These are phyloP conservation scores for Bombyx mandarina DNA, from an alignment of 1,140 invertebrate genomes.

Conservation along the genomic window DNA sequence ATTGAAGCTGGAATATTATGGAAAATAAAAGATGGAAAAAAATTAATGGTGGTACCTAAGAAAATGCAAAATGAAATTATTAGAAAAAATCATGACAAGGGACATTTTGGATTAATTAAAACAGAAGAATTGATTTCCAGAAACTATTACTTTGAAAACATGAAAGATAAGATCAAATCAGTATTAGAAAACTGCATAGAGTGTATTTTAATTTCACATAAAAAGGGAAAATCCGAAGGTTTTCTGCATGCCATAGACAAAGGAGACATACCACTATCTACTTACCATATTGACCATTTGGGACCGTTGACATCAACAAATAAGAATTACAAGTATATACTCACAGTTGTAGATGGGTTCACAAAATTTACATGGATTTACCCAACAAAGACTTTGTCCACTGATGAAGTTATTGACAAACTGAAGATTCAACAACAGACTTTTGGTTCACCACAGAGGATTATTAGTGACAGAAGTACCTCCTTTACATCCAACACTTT, in stretches of 20 bases:
- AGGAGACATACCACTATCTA: background rate
- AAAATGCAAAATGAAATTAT: constrained; percentile 33
- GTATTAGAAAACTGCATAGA: background rate
- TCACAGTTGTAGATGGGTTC: background rate
- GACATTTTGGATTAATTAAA: constrained; percentile 49
- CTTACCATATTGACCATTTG: too few species aligned
- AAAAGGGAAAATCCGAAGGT: background rate
- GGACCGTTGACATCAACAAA: too few species aligned
- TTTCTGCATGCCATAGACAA: background rate
- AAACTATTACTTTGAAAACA: constrained; percentile 46
- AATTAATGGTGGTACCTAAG: constrained; percentile 31
- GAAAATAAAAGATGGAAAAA: constrained; percentile 22
- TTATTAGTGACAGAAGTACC: constrained; percentile 38
- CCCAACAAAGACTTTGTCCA: constrained; percentile 23
- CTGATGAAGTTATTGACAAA: constrained; percentile 23
- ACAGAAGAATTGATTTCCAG: constrained; percentile 38
- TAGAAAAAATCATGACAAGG: constrained; percentile 31
- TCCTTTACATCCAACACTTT: too few species aligned
- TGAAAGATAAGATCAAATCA: constrained; percentile 22
- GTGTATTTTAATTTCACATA: constrained; percentile 3
- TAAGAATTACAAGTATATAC: too few species aligned
- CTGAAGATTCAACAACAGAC: constrained; percentile 22
- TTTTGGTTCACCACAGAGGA: constrained; percentile 39
- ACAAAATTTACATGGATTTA: constrained; percentile 23
- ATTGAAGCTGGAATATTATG: constrained; percentile 26